phyloP scores from a whole-genome alignment of 2,888 invertebrate genomes.

The Gryllus longicercus region DNA sequence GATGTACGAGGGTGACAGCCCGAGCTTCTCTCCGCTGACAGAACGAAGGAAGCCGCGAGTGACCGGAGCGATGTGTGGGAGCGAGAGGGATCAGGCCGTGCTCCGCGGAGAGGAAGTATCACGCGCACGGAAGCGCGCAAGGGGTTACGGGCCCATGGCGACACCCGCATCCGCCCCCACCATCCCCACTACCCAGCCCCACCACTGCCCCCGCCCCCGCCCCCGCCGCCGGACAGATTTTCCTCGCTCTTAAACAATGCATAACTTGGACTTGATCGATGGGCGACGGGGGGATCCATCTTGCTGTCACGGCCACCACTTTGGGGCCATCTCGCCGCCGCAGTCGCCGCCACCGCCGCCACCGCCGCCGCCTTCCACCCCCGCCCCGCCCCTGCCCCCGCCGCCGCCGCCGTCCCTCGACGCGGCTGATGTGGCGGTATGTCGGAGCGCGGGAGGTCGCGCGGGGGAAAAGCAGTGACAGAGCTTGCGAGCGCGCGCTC shows the following conservation, averaged over 20 bases:
- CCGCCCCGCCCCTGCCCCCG: conserved; percentile 4
- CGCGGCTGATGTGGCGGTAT: background rate
- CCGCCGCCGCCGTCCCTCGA: background rate
- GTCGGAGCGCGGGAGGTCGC: background rate
- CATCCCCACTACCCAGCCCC: background rate
- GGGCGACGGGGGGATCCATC: conserved; percentile 37
- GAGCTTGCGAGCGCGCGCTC: background rate
- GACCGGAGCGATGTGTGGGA: too few relatives aligned
- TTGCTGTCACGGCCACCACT: conserved; percentile 37
- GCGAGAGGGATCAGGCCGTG: too few relatives aligned
- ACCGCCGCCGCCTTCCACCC: background rate
- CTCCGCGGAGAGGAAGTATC: too few relatives aligned
- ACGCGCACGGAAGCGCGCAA: too few relatives aligned
- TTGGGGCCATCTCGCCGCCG: conserved; percentile 33
- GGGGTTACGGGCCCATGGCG: too few relatives aligned
- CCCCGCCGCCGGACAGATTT: conserved; percentile 33
- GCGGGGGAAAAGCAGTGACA: background rate
- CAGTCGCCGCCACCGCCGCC: background rate
- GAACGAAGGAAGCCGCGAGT: background rate
- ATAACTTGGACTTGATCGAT: conserved; percentile 37
- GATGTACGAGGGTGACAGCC: too few relatives aligned
- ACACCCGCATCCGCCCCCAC: background rate
- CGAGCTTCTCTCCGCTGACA: too few relatives aligned
- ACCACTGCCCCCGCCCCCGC: background rate
- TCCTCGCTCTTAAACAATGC: conserved; percentile 37